These are phyloP conservation scores for Streblospio benedicti DNA, from an alignment of 1,140 invertebrate genomes.

Conservation along the genomic window DNA sequence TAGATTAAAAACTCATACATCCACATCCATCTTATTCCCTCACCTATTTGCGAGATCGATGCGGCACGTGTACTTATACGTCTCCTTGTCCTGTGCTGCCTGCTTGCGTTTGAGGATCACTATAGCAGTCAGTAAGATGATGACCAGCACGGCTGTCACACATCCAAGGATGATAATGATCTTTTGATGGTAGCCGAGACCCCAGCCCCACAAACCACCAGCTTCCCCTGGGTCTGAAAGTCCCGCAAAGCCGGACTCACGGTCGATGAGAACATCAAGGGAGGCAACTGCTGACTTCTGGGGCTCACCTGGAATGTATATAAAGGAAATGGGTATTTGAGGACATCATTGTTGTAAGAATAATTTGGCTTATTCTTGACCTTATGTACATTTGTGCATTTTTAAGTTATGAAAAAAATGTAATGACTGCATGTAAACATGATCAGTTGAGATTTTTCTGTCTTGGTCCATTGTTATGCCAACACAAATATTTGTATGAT, in stretches of 20 bases:
- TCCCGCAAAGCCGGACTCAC: background rate
- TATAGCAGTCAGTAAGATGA: conserved; percentile 5
- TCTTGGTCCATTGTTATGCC: too few species aligned
- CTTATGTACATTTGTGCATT: too few species aligned
- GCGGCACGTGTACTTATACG: conserved; percentile 6
- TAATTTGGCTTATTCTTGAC: too few species aligned
- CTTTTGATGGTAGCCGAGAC: background rate
- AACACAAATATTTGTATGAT: too few species aligned
- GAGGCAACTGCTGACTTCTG: background rate
- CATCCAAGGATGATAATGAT: conserved; percentile 7
- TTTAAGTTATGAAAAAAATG: too few species aligned
- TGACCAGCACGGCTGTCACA: background rate
- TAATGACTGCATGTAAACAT: too few species aligned
- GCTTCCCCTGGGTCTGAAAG: background rate
- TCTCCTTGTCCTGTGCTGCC: background rate
- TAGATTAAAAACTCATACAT: too few species aligned
- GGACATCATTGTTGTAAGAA: too few species aligned
- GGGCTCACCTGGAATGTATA: background rate
- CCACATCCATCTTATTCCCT: too few species aligned
- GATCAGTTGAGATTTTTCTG: too few species aligned
- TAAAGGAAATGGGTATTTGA: background rate
- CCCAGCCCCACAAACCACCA: background rate
- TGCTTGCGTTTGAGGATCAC: background rate
- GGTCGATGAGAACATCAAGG: background rate
- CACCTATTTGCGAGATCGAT: background rate